These are phyloP conservation scores for Dorcus hopei DNA, from an alignment of 2,888 invertebrate species.

Conservation along the genomic window DNA sequence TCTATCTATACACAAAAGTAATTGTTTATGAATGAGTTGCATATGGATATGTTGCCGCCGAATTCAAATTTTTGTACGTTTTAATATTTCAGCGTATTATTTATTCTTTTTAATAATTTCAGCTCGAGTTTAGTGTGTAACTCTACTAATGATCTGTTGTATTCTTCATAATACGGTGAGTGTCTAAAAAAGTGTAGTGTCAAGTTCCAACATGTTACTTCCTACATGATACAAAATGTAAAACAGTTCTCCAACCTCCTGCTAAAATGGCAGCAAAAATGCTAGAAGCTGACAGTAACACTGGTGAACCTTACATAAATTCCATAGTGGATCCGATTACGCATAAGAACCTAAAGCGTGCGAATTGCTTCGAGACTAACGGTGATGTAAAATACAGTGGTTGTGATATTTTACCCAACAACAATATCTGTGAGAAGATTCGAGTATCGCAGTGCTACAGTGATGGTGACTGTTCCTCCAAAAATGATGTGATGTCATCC, in stretches of 20 bases:
- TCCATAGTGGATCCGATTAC: conserved; percentile 15
- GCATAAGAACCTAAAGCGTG: conserved; percentile 18
- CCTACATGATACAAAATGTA: conserved; percentile 26
- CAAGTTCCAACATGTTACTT: conserved; percentile 21
- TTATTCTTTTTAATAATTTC: too few species aligned
- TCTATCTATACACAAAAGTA: background rate
- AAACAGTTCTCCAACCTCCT: background rate
- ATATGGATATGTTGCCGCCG: conserved; percentile 36
- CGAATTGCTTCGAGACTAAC: conserved; percentile 33
- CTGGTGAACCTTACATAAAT: conserved; percentile 14
- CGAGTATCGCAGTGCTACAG: conserved; percentile 25
- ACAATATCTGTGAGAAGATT: conserved; percentile 40
- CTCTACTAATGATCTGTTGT: too few species aligned
- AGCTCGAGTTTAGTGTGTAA: too few species aligned
- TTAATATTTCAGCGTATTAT: too few species aligned
- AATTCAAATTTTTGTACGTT: conserved; percentile 28
- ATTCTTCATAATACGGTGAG: too few species aligned
- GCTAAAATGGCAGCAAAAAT: conserved; percentile 20
- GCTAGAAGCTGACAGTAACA: conserved; percentile 17
- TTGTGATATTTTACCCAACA: conserved; percentile 41
- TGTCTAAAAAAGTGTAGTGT: too few species aligned
- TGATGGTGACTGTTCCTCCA: conserved; percentile 21
- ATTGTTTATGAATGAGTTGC: conserved; percentile 44
- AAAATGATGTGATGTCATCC: conserved; percentile 12
- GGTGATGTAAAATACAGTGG: conserved; percentile 25